Base-by-base conservation (phyloP, 2,888 invertebrate species). In the Drosophila mayaguana region DNA sequence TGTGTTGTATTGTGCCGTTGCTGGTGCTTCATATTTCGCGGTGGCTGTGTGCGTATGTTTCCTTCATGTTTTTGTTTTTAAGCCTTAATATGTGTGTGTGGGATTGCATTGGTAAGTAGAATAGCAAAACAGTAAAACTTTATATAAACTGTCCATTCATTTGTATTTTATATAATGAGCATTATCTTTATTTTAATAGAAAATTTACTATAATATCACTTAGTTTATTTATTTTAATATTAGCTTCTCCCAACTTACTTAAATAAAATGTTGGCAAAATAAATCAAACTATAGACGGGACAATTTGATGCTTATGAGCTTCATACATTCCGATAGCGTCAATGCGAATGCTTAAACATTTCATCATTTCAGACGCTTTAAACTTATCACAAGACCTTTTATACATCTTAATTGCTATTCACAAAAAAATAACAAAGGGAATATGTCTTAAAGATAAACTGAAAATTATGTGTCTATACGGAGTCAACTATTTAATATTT, bases 401-500 rank as follows among this genome's bases (percentile, higher is more conserved):
- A 32, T 50, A 28, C 9, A 12, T 22, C 20, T n/a, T 40, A 12
- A n/a, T 22, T 20, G 2, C 7, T 61, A 43, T 11, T 25, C 43
- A 48, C 1, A 32, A 18, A 32, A 20, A 18, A 12, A 14, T 4
- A 4, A 32, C 9, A 32, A 32, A 32, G 9, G 0, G 7, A 14
- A 14, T 14, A 25, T 18, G 11, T 16, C 7, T 3, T 22, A 14
- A 45, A 14, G 2, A 22, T 22, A 22, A 32, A 16, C 12, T 25
- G 25, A 25, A 25, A n/a, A 32, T n/a, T 38, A 22, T 42, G n/a
- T 48, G 14, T 48, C 7, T 45, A 18, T 32, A 11, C 25, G 7
- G 64, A 55, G 9, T 40, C 9, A 9, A 11, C 9, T 48, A 16
- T 28, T 71, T 88, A 93, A 67, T 92, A 92, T 80, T 92, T 92